phyloP scores from a whole-genome alignment of 2,888 invertebrate species.

The Netelia fuscicornis region DNA sequence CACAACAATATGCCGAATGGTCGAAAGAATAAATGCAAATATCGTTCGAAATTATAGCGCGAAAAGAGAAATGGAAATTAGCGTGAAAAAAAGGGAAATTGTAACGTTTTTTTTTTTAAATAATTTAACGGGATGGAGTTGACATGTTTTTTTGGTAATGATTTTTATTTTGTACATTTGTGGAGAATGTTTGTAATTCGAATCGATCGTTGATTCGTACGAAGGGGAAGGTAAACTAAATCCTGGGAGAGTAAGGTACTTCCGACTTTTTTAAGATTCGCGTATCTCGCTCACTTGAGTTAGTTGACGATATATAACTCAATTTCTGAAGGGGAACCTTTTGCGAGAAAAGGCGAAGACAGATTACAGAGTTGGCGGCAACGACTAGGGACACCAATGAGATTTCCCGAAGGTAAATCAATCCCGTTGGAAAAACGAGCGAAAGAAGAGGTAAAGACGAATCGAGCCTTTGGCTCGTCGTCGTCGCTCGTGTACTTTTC shows the following conservation, averaged over 20 bases:
- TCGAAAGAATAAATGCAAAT: background rate
- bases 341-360: conserved; percentile 47
- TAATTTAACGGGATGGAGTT: no score
- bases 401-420: conserved; percentile 71
- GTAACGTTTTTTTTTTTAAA: no score
- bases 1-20: background rate
- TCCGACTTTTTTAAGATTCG: background rate
- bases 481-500: background rate
- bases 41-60: background rate
- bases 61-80: background rate
- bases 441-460: conserved; percentile 18
- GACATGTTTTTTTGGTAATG: no score
- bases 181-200: no score
- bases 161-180: no score
- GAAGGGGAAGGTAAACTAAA: background rate
- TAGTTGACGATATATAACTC: conserved; percentile 4
- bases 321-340: conserved; percentile 41
- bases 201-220: background rate
- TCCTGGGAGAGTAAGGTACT: background rate
- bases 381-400: conserved; percentile 67
- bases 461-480: background rate
- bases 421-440: conserved; percentile 65
- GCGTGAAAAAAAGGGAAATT: no score
- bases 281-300: background rate
- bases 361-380: conserved; percentile 36